These are phyloP conservation scores for Pseudocheirus occidentalis DNA, from an alignment of 2,797 vertebrate genomes.

Conservation along the genomic window DNA sequence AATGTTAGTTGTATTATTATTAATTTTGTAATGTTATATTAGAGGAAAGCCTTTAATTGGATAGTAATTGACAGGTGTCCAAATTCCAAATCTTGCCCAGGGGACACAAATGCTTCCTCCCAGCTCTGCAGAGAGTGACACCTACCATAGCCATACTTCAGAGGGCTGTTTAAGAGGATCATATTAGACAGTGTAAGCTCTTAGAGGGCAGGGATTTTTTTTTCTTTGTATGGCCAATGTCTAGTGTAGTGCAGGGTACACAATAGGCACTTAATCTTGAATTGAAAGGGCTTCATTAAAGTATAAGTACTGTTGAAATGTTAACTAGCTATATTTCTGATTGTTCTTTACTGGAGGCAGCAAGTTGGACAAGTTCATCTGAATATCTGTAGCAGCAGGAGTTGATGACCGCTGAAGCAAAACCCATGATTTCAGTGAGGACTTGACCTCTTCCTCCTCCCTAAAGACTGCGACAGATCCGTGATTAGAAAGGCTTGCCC, in stretches of 20 bases:
- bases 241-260: background rate
- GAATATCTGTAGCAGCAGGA: background rate
- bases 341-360: background rate
- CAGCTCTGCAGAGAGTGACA: background rate
- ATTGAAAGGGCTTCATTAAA: background rate
- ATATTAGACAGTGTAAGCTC: background rate
- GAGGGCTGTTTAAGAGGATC: background rate
- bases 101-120: background rate
- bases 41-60: background rate
- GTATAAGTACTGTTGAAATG: background rate
- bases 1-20: background rate
- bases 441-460: background rate
- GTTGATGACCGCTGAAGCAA: background rate
- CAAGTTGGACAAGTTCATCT: background rate
- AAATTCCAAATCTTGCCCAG: background rate
- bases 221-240: background rate
- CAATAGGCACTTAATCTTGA: background rate
- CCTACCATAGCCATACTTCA: background rate
- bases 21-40: background rate
- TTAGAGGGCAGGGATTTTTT: background rate
- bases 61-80: background rate
- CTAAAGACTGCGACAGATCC: background rate
- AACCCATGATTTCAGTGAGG: background rate
- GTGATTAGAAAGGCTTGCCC: background rate
- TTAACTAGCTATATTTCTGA: background rate